A percentile compares a stretch with the other conserved stretches of the same genome.
Evolutionary conservation across 1,140 invertebrate species (phyloP).

Genomic region (Venustaconcha ellipsiformis): DNA sequence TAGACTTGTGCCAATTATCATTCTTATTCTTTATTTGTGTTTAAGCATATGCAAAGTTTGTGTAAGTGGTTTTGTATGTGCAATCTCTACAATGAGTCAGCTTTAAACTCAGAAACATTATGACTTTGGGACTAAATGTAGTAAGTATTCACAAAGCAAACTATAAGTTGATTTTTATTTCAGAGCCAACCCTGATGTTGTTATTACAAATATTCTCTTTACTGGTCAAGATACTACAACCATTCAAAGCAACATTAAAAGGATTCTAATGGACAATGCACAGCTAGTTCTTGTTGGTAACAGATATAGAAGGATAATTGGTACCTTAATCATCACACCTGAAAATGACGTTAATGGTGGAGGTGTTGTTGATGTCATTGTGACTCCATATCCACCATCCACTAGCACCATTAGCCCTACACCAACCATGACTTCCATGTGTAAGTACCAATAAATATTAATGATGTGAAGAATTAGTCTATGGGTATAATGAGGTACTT

Average conservation of each 20-base stretch:
- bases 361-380: constrained; percentile 18
- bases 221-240: constrained; percentile 11
- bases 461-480: no score
- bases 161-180: background rate
- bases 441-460: no score
- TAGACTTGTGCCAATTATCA: no score
- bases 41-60: no score
- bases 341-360: constrained; percentile 17
- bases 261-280: constrained; percentile 21
- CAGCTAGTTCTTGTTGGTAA: constrained; percentile 15
- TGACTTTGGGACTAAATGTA: no score
- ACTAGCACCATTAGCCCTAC: constrained; percentile 2
- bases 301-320: constrained; percentile 16
- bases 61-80: no score
- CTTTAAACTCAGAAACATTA: no score
- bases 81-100: no score
- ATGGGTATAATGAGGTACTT: no score
- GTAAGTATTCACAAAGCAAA: no score
- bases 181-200: constrained; percentile 23
- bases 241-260: constrained; percentile 7
- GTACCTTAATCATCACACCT: constrained; percentile 25
- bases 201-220: constrained; percentile 20
- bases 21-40: no score
- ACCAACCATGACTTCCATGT: constrained; percentile 1
- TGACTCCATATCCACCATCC: constrained; percentile 10